Base-by-base conservation (phyloP, 2,888 invertebrate genomes). In the Pomacea canaliculata region DNA sequence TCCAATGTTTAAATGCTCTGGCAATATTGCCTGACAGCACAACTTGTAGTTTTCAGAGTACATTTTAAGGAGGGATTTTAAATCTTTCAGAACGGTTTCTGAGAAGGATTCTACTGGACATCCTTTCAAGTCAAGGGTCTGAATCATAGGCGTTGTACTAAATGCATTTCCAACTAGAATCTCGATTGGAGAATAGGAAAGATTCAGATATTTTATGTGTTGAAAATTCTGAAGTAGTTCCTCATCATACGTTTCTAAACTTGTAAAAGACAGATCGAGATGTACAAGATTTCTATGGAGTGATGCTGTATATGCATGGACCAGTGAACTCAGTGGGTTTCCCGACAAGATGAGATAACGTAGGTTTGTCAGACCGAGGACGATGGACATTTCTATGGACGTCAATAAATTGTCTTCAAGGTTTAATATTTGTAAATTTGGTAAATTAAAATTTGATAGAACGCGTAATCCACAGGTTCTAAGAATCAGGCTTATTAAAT, bases 21-120 rank as follows among this genome's bases (percentile, higher is more conserved):
- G 72, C 12, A 76, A 56, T 7, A 66, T 23, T 10, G 27, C 27
- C 37, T 59, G 19, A 56, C 76, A 76, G 56, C 76, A 76, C 19
- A 76, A 56, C 48, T 72, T 72, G 69, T 67, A 76, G 65, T 76
- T 72, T 23, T 72, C 72, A 59, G 73, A 66, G 59, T 56, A 65
- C 18, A 72, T 5, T 16, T 23, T 18, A n/a, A 23, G 18, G 27
- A 76, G 63, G 1, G 46, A 16, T 7, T 18, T 13, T 8, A 76
- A 63, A 23, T 51, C 69, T 9, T 60, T 67, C 2, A 76, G 60
- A 48, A 72, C 37, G 60, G 37, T 49, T 7, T 12, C 16, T 19
- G 67, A 59, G 49, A 72, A 76, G 16, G 59, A 46, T 48, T 46
- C 10, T 16, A 68, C 16, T 27, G 51, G 13, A 7, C 48, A 62